Conservation (phyloP, 1,140 invertebrate species). For the Nylanderia fulva region DNA sequence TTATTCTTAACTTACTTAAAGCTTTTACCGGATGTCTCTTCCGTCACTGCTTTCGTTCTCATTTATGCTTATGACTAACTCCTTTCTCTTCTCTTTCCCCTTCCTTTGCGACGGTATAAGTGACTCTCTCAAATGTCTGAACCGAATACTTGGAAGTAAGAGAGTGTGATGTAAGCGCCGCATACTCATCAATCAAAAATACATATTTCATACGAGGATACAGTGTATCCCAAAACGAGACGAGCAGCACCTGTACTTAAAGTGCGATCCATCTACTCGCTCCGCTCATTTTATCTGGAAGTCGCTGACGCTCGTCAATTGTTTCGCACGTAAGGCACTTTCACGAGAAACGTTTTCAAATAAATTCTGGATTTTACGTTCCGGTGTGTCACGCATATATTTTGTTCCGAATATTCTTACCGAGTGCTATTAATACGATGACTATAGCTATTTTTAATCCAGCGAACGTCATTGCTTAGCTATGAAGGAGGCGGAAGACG, state of each 20-base stretch:
- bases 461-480: conserved; percentile 9
- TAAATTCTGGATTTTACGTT: not conserved
- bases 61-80: not conserved
- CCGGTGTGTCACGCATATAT: not conserved
- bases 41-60: not conserved
- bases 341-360: not conserved
- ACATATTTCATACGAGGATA: not conserved
- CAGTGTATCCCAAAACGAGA: not conserved
- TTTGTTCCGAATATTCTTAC: not conserved
- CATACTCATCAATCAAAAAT: not conserved
- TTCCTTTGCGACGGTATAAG: not conserved
- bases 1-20: no score
- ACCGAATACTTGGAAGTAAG: not conserved
- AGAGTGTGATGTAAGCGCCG: not conserved
- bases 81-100: conserved; percentile 22
- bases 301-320: not conserved
- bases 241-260: not conserved
- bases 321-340: conserved; percentile 1
- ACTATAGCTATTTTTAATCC: conserved; percentile 67
- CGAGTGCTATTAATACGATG: conserved; percentile 66
- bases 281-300: not conserved
- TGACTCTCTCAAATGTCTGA: not conserved
- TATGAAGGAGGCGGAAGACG: not conserved
- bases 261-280: not conserved
- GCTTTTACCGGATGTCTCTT: conserved; percentile 4